Evolutionary conservation across 2,113 vertebrate genomes (phyloP), one percentile per base, ranked within the genome.

Genomic region (Todiramphus saurophagus): DNA sequence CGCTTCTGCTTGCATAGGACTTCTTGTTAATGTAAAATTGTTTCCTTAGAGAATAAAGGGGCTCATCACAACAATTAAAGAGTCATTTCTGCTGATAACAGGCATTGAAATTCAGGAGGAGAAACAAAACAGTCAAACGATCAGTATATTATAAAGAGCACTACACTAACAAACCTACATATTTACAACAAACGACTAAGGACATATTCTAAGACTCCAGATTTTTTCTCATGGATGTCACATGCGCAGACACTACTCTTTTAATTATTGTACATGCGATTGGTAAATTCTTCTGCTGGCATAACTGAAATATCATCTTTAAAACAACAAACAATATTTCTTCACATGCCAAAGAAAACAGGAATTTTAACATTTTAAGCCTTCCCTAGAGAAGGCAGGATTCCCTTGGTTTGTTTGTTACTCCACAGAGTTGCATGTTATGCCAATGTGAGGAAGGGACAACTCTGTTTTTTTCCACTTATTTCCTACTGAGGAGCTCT

Each of bases 341-440:
- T 64, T 83, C 41, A 37, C 66, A 60, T 68, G 58, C 43, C 72
- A 93, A 95, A 68, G 72, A 72, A 94, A 92, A 88, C 1, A 48
- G 48, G 51, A 88, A 37, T 95, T 83, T 84, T 78, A 89, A 73
- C 80, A 69, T 95, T 55, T 84, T 81, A 81, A 95, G 48, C 80
- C 33, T 80, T 97, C 92, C 78, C 90, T 72, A 37, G 91, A 94
- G 91, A 84, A 81, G 80, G 56, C 69, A 96, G 73, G 68, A 67
- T 92, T 92, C 72, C 83, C 85, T 94, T 69, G 68, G 73, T 81
- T 72, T 92, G 20, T 67, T 72, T 70, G 60, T 91, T 77, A 60
- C 64, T 91, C 69, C 91, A 41, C 76, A 82, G 69, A 92, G 53
- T 70, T 77, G 64, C 43, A 13, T 50, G 13, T 84, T 75, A 48